These are phyloP conservation scores for Tenthredo notha DNA, from an alignment of 2,888 invertebrate species.

Conservation along the genomic window DNA sequence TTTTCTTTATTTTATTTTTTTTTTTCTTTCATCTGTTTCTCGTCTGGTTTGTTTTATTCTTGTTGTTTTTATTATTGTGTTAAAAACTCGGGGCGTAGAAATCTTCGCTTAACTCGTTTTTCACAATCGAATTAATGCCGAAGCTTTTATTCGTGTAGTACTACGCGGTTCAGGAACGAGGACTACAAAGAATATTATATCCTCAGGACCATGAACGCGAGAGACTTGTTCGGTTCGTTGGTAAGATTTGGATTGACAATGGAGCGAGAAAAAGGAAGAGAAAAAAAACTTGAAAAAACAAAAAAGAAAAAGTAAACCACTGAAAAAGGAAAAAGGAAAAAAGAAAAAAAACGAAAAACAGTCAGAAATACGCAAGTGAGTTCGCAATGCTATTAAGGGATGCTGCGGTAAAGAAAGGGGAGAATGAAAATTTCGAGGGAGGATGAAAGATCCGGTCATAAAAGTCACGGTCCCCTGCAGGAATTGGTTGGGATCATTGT, in stretches of 20 bases:
- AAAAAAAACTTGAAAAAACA: background rate
- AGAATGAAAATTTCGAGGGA: background rate
- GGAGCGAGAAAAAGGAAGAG: background rate
- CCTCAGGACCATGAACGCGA: background rate
- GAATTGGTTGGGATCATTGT: slow-evolving; percentile 24
- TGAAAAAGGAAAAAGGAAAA: background rate
- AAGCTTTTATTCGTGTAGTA: background rate
- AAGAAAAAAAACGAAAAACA: background rate
- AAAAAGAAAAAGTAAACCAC: background rate
- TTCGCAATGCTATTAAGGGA: slow-evolving; percentile 30
- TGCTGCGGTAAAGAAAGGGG: slow-evolving; percentile 7
- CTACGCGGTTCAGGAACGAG: background rate
- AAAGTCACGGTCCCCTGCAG: slow-evolving; percentile 21
- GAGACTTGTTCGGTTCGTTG: slow-evolving; percentile 24
- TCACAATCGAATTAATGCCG: slow-evolving; percentile 28
- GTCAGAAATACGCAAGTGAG: background rate
- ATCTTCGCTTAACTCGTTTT: slow-evolving; percentile 34
- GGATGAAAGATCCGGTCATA: slow-evolving; percentile 19
- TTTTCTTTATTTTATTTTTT: no score
- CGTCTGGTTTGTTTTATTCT: background rate
- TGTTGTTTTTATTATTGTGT: background rate
- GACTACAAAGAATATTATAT: slow-evolving; percentile 38
- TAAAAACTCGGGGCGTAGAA: background rate
- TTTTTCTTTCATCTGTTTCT: background rate
- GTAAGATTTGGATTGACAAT: slow-evolving; percentile 18